phyloP scores from a whole-genome alignment of 92 coral and sea anemone genomes.

The Palythoa caribaeorum region DNA sequence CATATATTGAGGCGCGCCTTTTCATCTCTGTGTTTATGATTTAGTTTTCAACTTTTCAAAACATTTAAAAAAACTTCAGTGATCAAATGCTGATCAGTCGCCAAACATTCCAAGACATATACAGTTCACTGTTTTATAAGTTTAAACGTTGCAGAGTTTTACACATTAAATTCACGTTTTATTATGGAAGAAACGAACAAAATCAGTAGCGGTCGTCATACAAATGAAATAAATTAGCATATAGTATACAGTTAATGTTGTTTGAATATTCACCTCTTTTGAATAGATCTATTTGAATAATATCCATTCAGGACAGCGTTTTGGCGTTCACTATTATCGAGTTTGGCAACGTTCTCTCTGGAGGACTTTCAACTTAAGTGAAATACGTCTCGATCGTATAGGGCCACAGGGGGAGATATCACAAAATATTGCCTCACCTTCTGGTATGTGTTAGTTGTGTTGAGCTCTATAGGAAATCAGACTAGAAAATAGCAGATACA shows the following conservation, averaged over 20 bases:
- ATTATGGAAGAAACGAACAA: neutral
- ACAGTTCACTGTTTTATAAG: too few relatives aligned
- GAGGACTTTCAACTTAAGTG: neutral
- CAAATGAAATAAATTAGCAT: neutral
- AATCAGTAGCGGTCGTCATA: neutral
- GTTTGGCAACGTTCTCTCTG: neutral
- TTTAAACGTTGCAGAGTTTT: neutral
- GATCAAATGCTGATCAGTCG: too few relatives aligned
- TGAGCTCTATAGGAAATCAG: too few relatives aligned
- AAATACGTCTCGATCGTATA: neutral
- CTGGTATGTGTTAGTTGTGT: too few relatives aligned
- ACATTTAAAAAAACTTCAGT: too few relatives aligned
- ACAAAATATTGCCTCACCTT: too few relatives aligned
- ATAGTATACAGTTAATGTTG: neutral
- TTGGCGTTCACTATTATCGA: neutral
- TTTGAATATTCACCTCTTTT: neutral
- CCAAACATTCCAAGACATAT: too few relatives aligned
- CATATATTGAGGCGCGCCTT: too few relatives aligned
- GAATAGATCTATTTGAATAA: slow-evolving; percentile 7
- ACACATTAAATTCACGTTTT: neutral
- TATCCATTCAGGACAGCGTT: neutral
- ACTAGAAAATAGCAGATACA: too few relatives aligned
- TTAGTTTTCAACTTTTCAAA: too few relatives aligned
- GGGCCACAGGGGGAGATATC: too few relatives aligned
- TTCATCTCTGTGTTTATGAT: too few relatives aligned